Percentiles rank a stretch among this genome's conserved stretches.
These are phyloP conservation scores for Resseliella maxima DNA, from an alignment of 2,888 invertebrate genomes.

Conservation along the genomic window DNA sequence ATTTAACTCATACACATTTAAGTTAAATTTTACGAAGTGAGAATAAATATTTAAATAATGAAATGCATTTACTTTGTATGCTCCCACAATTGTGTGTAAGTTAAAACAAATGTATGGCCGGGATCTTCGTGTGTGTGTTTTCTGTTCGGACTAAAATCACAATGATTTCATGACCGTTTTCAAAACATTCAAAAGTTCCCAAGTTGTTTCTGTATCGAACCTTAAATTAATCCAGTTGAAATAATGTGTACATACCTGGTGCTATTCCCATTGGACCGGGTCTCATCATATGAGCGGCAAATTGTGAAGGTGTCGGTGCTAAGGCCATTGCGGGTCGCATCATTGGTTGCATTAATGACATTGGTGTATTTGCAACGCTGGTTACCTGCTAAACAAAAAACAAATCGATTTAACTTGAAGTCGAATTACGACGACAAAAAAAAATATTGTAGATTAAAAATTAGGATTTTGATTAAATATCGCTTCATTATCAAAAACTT, in stretches of 20 bases:
- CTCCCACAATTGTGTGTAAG: no score
- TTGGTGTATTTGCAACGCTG: constrained; percentile 63
- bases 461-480: no score
- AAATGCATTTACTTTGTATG: no score
- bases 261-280: constrained; percentile 65
- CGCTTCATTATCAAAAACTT: no score
- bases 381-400: constrained; percentile 61
- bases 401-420: background rate
- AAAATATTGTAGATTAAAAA: no score
- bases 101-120: background rate
- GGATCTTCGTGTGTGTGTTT: background rate
- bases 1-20: background rate
- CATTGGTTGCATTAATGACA: constrained; percentile 67
- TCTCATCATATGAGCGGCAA: constrained; percentile 65
- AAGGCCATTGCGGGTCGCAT: constrained; percentile 66
- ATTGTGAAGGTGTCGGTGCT: constrained; percentile 61
- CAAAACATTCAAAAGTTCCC: no score
- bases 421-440: no score
- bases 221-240: constrained; percentile 27
- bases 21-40: background rate
- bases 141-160: background rate
- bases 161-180: no score
- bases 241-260: constrained; percentile 63
- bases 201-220: background rate
- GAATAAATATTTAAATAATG: no score